Base-by-base conservation (phyloP, 2,797 vertebrate species). In the Sebastes iracundus region DNA sequence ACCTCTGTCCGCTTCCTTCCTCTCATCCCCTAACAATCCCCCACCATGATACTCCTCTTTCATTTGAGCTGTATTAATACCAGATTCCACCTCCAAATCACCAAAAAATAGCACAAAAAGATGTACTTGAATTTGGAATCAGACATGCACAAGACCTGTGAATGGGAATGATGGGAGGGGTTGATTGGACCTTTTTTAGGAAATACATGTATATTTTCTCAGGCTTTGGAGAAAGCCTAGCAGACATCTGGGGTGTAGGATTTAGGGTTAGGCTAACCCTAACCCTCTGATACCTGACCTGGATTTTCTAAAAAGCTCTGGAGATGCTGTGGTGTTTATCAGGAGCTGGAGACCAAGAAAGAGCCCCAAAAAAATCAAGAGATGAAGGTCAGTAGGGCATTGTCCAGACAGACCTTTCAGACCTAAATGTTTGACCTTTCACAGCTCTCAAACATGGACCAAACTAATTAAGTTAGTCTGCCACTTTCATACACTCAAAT, bases 381-480 rank as follows among this genome's bases (percentile, higher is more conserved):
- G 33, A 33, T 56, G 66, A 76, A 66, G 62, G 66, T 79, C 1
- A 6, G 42, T 7, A 22, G 66, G 71, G 12, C 68, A 46, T 10
- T 25, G 77, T 80, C 84, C 74, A 60, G 84, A 84, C 83, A 89
- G 77, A 69, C 75, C 49, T 77, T 49, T 64, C 11, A 80, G 49
- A 63, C n/a, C 18, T 20, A 30, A 81, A 88, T 86, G 23, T 88
- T 82, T 85, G 75, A 88, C 82, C 86, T 90, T 93, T 90, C 11
- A 18, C 87, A 75, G 86, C 82, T 84, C 80, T 81, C 76, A 80
- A 86, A 81, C 70, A 87, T 58, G 82, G 90, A 88, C 93, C 88
- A 92, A 84, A 77, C 61, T 87, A 89, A 93, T 93, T 91, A 90
- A 90, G 75, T 66, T 60, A 58, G 83, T 91, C 89, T 90, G 78